Conservation (phyloP, 2,113 vertebrate species). For the Apeltes quadracus region DNA sequence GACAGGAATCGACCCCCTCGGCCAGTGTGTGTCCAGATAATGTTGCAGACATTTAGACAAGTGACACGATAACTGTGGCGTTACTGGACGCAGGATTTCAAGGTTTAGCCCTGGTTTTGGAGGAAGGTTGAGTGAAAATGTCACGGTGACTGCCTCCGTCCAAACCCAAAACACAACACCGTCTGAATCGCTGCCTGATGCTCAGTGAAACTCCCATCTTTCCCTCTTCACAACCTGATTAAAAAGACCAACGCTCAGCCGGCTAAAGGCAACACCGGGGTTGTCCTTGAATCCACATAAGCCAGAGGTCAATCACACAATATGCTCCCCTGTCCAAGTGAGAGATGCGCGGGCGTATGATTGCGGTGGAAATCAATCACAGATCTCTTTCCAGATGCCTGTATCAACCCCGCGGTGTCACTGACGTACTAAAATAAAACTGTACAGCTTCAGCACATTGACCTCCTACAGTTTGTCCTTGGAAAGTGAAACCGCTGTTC, state of each 20-base stretch:
- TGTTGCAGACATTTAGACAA: conserved; percentile 50
- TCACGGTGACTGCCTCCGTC: neutral
- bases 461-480: conserved; percentile 9
- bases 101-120: conserved; percentile 3
- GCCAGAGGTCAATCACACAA: conserved; percentile 10
- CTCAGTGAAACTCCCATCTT: neutral
- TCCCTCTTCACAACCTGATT: conserved; percentile 6
- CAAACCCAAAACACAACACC: neutral
- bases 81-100: conserved; percentile 6
- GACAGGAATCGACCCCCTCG: conserved; percentile 63
- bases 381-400: conserved; percentile 16
- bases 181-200: neutral
- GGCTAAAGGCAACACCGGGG: neutral
- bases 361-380: conserved; percentile 30
- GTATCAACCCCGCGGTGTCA: conserved; percentile 11
- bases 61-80: conserved; percentile 13
- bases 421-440: conserved; percentile 10
- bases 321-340: neutral
- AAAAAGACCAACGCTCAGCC: neutral
- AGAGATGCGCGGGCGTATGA: neutral
- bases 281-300: conserved; percentile 32
- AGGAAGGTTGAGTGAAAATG: neutral
- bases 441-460: conserved; percentile 22
- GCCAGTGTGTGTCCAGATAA: conserved; percentile 37
- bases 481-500: neutral